Percentiles rank a stretch among this genome's conserved stretches.
Evolutionary conservation across 2,888 invertebrate species (phyloP).

Genomic region (Bursaphelenchus okinawaensis): DNA sequence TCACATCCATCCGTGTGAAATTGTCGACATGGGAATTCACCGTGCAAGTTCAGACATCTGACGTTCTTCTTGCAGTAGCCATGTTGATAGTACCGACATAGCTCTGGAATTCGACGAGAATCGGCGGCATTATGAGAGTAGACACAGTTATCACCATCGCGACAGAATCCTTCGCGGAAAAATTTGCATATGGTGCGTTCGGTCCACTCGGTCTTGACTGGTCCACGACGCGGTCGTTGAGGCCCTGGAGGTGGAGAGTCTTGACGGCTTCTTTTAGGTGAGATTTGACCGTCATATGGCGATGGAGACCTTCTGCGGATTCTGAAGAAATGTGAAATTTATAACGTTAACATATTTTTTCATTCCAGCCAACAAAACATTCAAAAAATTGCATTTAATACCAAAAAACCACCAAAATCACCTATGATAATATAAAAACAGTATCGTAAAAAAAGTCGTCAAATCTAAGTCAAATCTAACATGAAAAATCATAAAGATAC

Average conservation of each 20-base stretch:
- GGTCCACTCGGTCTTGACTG: slow-evolving; percentile 20
- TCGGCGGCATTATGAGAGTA: slow-evolving; percentile 54
- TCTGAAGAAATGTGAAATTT: neutral
- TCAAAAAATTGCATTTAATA: no score
- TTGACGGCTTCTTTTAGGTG: slow-evolving; percentile 8
- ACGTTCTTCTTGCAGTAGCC: slow-evolving; percentile 54
- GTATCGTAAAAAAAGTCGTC: no score
- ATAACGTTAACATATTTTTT: no score
- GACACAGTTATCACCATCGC: slow-evolving; percentile 54
- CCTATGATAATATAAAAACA: neutral
- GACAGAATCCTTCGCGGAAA: slow-evolving; percentile 57
- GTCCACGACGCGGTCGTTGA: slow-evolving; percentile 9
- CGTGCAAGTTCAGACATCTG: slow-evolving; percentile 47
- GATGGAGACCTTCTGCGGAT: slow-evolving; percentile 16
- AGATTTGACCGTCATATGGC: slow-evolving; percentile 17
- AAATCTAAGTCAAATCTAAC: neutral
- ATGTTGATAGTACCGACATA: slow-evolving; percentile 55
- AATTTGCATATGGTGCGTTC: slow-evolving; percentile 54
- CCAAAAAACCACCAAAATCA: no score
- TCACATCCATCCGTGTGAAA: slow-evolving; percentile 52
- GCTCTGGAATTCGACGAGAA: slow-evolving; percentile 45
- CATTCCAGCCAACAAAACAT: no score
- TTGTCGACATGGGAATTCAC: slow-evolving; percentile 53
- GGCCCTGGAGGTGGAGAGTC: slow-evolving; percentile 14
- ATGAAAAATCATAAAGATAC: neutral